Percentiles rank a stretch among this genome's conserved stretches.
phyloP scores from a whole-genome alignment of 1,140 invertebrate genomes.

The Ceratosolen solmsi region DNA sequence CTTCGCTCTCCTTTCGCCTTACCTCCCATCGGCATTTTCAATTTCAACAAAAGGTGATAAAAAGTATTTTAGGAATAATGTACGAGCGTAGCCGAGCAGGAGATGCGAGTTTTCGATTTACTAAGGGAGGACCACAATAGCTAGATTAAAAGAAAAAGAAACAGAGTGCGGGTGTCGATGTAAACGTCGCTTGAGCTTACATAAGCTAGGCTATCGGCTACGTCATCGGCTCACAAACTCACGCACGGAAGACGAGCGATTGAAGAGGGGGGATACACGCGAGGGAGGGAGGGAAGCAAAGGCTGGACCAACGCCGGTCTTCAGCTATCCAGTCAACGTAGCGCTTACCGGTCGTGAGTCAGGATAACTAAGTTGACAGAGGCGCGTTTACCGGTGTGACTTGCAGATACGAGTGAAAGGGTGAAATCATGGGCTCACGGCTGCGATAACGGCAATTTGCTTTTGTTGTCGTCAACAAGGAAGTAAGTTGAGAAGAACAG shows the following conservation, averaged over 20 bases:
- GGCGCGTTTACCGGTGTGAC: not conserved
- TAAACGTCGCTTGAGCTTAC: conserved; percentile 39
- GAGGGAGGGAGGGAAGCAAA: not conserved
- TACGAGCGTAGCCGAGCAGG: not conserved
- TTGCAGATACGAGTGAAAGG: not conserved
- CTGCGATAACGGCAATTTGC: not conserved
- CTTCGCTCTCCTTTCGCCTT: not conserved
- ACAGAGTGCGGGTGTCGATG: not conserved
- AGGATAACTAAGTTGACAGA: not conserved
- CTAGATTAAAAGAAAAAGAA: too few relatives aligned
- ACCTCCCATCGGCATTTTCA: not conserved
- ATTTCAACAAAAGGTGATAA: too few relatives aligned
- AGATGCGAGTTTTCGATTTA: too few relatives aligned
- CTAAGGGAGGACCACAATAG: too few relatives aligned
- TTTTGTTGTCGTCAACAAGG: too few relatives aligned
- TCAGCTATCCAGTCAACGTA: not conserved
- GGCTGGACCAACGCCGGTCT: conserved; percentile 30
- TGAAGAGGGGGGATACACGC: not conserved
- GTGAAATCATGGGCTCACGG: not conserved
- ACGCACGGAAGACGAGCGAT: not conserved
- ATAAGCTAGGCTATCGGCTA: not conserved
- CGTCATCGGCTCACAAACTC: not conserved
- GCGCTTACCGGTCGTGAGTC: not conserved
- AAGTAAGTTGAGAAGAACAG: too few relatives aligned
- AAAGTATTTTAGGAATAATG: not conserved